Base-by-base conservation (phyloP, 1,140 invertebrate genomes). In the Tetramorium simillimum region DNA sequence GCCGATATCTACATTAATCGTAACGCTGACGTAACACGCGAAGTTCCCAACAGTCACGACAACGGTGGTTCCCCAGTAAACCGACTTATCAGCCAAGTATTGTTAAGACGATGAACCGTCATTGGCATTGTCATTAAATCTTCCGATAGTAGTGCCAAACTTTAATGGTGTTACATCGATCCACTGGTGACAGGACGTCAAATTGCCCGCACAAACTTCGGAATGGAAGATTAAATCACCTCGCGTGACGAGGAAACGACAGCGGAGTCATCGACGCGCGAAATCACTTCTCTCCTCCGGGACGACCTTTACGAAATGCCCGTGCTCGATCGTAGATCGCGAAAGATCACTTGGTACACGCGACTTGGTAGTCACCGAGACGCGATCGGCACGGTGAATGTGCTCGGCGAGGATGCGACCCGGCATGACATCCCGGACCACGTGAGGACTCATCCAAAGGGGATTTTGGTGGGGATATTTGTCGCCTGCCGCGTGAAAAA, bases 401-500 rank as follows among this genome's bases (percentile, higher is more conserved):
- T 69, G 92, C 84, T 33, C 72, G 60, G 58, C 72, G 90, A 84
- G 87, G 82, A 85, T 65, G 82, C 67, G 77, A 89, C 84, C 92
- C 90, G 91, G n/a, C 86, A 62, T 91, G 87, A 92, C 92, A 92
- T 92, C 91, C 92, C 90, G 87, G 85, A 87, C 89, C 92, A 93
- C 93, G 93, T 93, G 92, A 92, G 92, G 92, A 93, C 90, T 93
- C 92, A 89, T 92, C 90, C 85, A 90, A 89, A 87, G 89, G 76
- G 90, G 88, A 91, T 93, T 93, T 92, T 90, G 93, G 93, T 93
- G 92, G 93, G 93, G 88, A 90, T 91, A 91, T 91, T 93, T 92
- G 92, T 92, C 88, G 92, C 87, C 90, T 72, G 89, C 63, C 86
- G 92, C 86, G 91, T 92, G 92, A 93, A 93, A 93, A 93, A 93